Evolutionary conservation across 2,797 vertebrate species (phyloP), one percentile per base, ranked within the genome.

Genomic region (Muscicapa comitata): DNA sequence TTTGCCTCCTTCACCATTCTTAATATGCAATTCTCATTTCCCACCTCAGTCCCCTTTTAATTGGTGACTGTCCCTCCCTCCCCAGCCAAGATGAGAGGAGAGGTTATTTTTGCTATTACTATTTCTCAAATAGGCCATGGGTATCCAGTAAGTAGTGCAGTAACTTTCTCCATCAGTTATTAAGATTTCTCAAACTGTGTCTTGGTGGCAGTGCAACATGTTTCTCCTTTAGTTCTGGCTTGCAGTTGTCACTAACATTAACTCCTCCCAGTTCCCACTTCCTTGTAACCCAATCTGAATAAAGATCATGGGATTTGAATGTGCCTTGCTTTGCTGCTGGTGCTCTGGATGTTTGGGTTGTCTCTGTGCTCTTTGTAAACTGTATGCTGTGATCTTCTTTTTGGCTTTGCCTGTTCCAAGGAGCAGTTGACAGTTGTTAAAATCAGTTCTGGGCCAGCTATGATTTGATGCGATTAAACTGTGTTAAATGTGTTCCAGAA

Each of bases 401-500:
- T 88, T 85, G 83, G 90, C 86, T 93, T 94, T 66, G 57, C 65
- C 77, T 89, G 40, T 85, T 90, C 70, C 66, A 53, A 53, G 88
- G 78, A 88, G 75, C 86, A 86, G 54, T 94, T 95, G 88, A 93
- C 93, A 87, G 95, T 96, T 96, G 93, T 95, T 96, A 94, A 94
- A 94, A 93, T 94, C 84, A 17, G 65, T 95, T 96, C 94, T 94
- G 92, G 91, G 87, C 91, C 93, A 92, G 55, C 81, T 74, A 35
- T 80, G 86, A 95, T 88, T 90, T 62, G 94, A 94, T 94, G 87
- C 19, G 17, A 93, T 94, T 95, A 93, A 96, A 92, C 74, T 95
- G 85, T 95, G 92, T 94, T 96, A 96, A 97, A 94, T 91, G 42
- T 65, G 89, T 94, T 94, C 92, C 95, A 94, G 91, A 95, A 94